Base-by-base conservation (phyloP, 2,888 invertebrate species). In the Eristalis intricaria region DNA sequence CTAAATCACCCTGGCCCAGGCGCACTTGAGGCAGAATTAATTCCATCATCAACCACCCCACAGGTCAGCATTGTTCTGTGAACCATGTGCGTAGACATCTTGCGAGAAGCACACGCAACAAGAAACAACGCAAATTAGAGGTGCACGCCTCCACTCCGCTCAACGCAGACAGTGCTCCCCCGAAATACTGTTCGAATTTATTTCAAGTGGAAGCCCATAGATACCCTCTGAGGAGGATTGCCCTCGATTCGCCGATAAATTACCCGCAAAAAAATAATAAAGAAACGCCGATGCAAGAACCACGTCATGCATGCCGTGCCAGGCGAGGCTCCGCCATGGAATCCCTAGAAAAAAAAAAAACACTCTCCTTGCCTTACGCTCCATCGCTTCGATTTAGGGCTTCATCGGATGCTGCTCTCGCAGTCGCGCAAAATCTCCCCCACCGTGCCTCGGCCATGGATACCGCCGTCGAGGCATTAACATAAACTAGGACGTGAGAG, bases 401-500 rank as follows among this genome's bases (percentile, higher is more conserved):
- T 40, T 10, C 22, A 23, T 68, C 19, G 50, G 19, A 50, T 19
- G 5, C 50, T 8, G 19, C n/a, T 19, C 8, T 19, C 50, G 19
- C 50, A 50, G 50, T 19, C 50, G 50, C 26, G 13, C 26, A 19
- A 26, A n/a, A 7, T 50, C 19, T 19, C 56, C 22, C 56, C 1
- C 15, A 8, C 10, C 0, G 8, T 32, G 8, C 22, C 22, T 19
- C 15, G 22, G 5, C 4, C 8, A 63, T 69, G 58, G 38, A 50
- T 68, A 73, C 69, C 60, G 77, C 65, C 71, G 61, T 61, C 60
- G 66, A 70, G 26, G 74, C 38, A 74, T 80, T 73, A 74, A 80
- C 80, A 80, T 73, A 73, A 74, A 77, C 61, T 32, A 75, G 74
- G 50, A 86, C 86, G 86, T 86, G 86, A 83, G 83, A 65, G 78